phyloP scores from a whole-genome alignment of 2,797 vertebrate genomes.

The Trachops cirrhosus region DNA sequence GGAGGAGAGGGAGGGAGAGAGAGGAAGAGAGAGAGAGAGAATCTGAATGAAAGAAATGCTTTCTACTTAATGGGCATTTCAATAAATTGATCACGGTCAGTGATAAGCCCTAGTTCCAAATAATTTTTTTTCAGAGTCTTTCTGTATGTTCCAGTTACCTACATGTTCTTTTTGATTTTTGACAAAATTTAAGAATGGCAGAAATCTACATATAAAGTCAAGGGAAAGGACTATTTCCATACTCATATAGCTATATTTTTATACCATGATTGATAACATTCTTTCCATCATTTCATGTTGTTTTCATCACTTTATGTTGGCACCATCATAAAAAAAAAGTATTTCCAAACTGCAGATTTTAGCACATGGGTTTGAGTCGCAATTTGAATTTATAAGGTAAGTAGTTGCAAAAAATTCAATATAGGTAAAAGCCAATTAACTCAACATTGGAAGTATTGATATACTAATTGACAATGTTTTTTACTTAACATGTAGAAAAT shows the following conservation, averaged over 20 bases:
- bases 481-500: neutral
- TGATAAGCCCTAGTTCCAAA: neutral
- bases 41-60: neutral
- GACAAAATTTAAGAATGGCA: neutral
- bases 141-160: neutral
- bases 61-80: neutral
- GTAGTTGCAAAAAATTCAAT: neutral
- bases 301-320: neutral
- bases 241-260: neutral
- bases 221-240: neutral
- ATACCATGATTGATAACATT: neutral
- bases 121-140: neutral
- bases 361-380: neutral
- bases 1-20: no score
- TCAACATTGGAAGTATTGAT: neutral
- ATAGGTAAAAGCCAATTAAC: neutral
- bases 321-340: neutral
- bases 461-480: neutral
- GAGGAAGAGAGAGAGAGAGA: no score
- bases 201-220: neutral
- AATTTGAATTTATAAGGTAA: neutral
- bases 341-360: neutral
- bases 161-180: neutral
- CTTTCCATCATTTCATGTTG: neutral
- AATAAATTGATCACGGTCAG: neutral